These are phyloP conservation scores for Campoplex capitator DNA, from an alignment of 2,888 invertebrate genomes.

Conservation along the genomic window DNA sequence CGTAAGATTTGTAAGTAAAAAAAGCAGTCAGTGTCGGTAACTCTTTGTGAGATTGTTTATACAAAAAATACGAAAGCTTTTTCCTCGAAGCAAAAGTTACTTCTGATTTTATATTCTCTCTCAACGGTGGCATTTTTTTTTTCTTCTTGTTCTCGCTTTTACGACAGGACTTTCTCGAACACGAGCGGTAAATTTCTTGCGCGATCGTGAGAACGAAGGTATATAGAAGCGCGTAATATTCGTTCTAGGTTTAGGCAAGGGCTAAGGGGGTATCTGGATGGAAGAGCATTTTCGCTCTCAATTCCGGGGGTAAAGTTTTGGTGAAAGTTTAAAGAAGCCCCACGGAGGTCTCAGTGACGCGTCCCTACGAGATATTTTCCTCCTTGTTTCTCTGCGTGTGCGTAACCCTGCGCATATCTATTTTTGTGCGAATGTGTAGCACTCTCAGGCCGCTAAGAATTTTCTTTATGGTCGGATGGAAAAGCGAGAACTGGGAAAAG, in stretches of 20 bases:
- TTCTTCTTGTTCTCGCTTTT: neutral
- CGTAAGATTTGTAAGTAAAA: too few species aligned
- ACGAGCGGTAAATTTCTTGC: conserved; percentile 64
- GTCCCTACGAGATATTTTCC: conserved; percentile 19
- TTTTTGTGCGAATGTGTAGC: conserved; percentile 17
- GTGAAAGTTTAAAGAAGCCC: conserved; percentile 63
- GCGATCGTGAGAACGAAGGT: neutral
- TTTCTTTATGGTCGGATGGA: conserved; percentile 13
- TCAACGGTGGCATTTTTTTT: neutral
- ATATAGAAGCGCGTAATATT: conserved; percentile 50
- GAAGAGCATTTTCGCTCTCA: conserved; percentile 42
- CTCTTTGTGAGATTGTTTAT: too few species aligned
- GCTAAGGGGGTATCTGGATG: conserved; percentile 14
- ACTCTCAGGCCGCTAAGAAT: conserved; percentile 29
- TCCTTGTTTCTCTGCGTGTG: conserved; percentile 15
- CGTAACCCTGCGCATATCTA: neutral
- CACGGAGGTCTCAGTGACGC: conserved; percentile 10
- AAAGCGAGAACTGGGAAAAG: neutral
- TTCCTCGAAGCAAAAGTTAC: neutral
- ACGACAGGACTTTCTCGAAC: conserved; percentile 54
- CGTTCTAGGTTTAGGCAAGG: conserved; percentile 37
- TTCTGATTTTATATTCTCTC: neutral
- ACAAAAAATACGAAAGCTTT: too few species aligned
- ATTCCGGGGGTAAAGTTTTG: conserved; percentile 45
- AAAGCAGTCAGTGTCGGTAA: too few species aligned